Evolutionary conservation across 2,888 invertebrate genomes (phyloP), one percentile per base, ranked within the genome.

Genomic region (Hanleya hanleyi): DNA sequence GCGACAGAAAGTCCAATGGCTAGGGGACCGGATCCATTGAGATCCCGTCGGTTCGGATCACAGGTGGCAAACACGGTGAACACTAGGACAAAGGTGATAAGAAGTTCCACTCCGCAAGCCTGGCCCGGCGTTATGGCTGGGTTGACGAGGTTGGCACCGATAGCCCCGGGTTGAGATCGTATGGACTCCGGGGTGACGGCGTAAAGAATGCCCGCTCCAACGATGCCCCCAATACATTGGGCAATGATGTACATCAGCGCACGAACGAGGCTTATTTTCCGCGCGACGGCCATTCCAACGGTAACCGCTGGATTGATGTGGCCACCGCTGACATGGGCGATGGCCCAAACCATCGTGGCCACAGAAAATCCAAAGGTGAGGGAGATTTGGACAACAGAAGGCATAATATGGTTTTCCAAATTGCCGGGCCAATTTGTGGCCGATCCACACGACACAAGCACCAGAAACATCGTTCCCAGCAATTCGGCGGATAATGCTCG

Each of bases 191-290:
- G 74, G 32, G 80, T 83, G 78, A 80, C 83, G 81, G 96, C 96
- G 88, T 96, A 97, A 75, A 97, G 94, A 77, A 97, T 93, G 0
- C 97, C 97, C 4, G 97, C 96, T 51, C 97, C 97, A 0, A 97
- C 97, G 82, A 97, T 96, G 32, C 95, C 96, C 33, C 97, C 97
- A 57, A 97, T 96, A 89, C 96, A 96, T 91, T 98, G 97, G 69
- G 97, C 96, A 1, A 95, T 94, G 75, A 97, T 93, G 91, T 97
- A 97, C 38, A 96, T 92, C 0, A 95, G 68, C 0, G 94, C 95
- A 78, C 96, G 94, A 47, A 94, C 70, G 0, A 95, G 91, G 82
- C 95, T 94, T 69, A 96, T 94, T 84, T 95, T 94, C n/a, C 97
- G 95, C 15, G 95, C 94, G 9, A 94, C 93, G 69, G 96, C 91